Evolutionary conservation across 2,113 vertebrate genomes (phyloP), one percentile per base, ranked within the genome.

Genomic region (Gymnocephalus cernua): DNA sequence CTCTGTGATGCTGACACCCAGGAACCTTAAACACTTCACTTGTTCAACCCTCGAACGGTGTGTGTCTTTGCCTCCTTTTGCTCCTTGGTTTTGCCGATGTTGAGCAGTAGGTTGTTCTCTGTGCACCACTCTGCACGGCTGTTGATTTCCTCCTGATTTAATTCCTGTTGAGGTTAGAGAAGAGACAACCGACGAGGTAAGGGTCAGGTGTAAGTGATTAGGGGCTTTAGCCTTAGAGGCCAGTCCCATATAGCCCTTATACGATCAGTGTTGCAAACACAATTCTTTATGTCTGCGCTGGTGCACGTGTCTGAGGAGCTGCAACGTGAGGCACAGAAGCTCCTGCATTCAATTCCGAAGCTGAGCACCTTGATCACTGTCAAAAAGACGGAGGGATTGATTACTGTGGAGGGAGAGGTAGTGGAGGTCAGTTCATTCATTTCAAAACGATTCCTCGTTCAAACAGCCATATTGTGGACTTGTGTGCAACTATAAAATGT

Each of bases 161-260:
- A 53, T 76, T 38, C 67, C 59, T n/a, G n/a, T 16, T 66, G 67
- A 66, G 58, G 44, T 74, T 32, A 32, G 54, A 78, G 25, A 44
- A 70, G 63, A 84, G 67, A 62, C 35, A 62, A 41, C 38, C 38
- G 2, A 2, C 10, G 2, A 41, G 38, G 38, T 41, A 11, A 41
- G 38, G 38, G 9, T 41, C 8, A 8, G 38, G 9, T 9, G 38
- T 41, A 41, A 41, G 38, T 41, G 38, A 41, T 41, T 11, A 54
- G 51, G 21, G 3, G 51, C n/a, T 54, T 23, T 54, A 54, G 8
- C 11, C 21, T 53, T 23, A 12, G 11, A 54, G n/a, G 21, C 9
- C 21, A 53, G 51, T 53, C 10, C 50, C 50, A 21, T 12, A 9
- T 9, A 38, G 8, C 35, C 51, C 51, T 11, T n/a, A n/a, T n/a